Conservation (phyloP, 2,797 vertebrate species). For the Clarias pachynema region DNA sequence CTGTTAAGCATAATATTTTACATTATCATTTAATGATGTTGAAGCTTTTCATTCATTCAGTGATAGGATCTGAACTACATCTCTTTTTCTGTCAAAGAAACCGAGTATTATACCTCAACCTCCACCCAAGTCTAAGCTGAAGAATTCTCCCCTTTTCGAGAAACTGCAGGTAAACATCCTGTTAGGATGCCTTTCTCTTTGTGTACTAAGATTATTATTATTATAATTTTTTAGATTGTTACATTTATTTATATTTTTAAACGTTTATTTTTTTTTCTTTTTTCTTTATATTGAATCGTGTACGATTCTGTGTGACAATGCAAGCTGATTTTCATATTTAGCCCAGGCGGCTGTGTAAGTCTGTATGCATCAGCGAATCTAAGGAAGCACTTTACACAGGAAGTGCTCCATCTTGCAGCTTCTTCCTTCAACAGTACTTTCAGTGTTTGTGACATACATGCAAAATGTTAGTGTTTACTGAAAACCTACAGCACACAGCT, state of each 20-base stretch:
- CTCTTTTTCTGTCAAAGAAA: slow-evolving; percentile 64
- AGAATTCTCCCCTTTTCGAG: slow-evolving; percentile 71
- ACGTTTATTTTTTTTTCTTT: not conserved
- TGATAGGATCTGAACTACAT: not conserved
- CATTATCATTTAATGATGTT: not conserved
- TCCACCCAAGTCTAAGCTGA: slow-evolving; percentile 68
- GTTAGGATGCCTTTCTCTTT: not conserved
- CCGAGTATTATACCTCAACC: slow-evolving; percentile 48
- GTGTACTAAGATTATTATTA: no score
- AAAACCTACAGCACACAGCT: not conserved
- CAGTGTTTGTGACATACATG: not conserved
- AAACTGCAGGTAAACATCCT: slow-evolving; percentile 73
- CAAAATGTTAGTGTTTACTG: not conserved
- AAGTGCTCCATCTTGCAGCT: slow-evolving; percentile 30
- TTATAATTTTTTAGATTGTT: not conserved
- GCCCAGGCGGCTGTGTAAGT: not conserved
- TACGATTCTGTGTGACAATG: not conserved
- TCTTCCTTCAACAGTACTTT: slow-evolving; percentile 21
- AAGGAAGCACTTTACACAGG: slow-evolving; percentile 29
- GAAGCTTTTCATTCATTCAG: not conserved
- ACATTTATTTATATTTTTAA: not conserved
- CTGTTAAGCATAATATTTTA: not conserved
- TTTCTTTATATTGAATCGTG: not conserved
- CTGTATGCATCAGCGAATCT: slow-evolving; percentile 14
- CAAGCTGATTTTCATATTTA: not conserved